Conservation (phyloP, 2,888 invertebrate genomes). For the Sericinus montela region DNA sequence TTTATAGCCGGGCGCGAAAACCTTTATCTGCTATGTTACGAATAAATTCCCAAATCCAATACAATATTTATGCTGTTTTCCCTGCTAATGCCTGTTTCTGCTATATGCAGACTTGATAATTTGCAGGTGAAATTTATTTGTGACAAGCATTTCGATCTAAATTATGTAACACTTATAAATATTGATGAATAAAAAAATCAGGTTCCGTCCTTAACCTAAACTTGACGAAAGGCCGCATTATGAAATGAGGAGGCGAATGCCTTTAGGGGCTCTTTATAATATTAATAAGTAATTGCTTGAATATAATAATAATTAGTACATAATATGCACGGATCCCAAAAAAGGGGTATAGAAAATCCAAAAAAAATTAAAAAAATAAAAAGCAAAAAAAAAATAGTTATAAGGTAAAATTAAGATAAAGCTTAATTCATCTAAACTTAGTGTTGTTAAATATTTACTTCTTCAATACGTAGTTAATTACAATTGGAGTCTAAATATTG, state of each 20-base stretch:
- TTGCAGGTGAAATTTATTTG: conserved; percentile 1
- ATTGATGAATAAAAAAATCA: conserved; percentile 22
- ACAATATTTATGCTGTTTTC: neutral
- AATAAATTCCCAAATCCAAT: too few species aligned
- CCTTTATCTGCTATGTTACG: too few species aligned
- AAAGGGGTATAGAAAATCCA: too few species aligned
- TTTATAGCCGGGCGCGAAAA: too few species aligned
- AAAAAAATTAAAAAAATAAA: conserved; percentile 2
- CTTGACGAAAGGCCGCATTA: conserved; percentile 7
- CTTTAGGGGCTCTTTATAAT: neutral
- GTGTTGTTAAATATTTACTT: too few species aligned
- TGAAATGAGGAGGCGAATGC: neutral
- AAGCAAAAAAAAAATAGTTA: neutral
- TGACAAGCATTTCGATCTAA: conserved; percentile 1
- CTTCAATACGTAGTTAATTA: too few species aligned
- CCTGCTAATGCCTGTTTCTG: conserved; percentile 1
- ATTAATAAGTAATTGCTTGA: neutral
- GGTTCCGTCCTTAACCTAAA: conserved; percentile 30
- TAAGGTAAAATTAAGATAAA: too few species aligned
- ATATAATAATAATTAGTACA: neutral
- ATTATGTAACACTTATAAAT: neutral
- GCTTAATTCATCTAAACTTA: too few species aligned
- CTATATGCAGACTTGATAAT: conserved; percentile 2
- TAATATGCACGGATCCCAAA: too few species aligned
- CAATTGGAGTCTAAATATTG: too few species aligned